Evolutionary conservation across 2,113 vertebrate genomes (phyloP), one percentile per base, ranked within the genome.

Genomic region (Tretioscincus oriximinensis): DNA sequence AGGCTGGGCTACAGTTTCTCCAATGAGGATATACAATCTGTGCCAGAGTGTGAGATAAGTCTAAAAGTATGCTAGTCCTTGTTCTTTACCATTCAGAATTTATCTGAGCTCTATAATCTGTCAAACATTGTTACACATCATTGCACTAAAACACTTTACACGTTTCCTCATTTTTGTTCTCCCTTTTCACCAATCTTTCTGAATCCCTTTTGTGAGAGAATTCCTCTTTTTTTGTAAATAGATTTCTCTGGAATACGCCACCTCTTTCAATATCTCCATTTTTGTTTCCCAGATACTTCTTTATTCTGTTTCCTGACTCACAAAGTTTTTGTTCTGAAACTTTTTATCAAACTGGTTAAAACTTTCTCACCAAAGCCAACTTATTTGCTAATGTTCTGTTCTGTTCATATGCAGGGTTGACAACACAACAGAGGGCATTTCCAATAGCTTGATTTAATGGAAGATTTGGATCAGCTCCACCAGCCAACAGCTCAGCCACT

Each of bases 391-490:
- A 35, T 18, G 60, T 86, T 41, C 87, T 90, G 29, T 82, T 86
- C 1, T 81, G 84, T 78, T 94, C 90, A 16, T 96, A 97, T 81
- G 72, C 80, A 83, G 95, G 83, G 87, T 96, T 97, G 20, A 85
- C 88, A 20, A 93, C 90, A 0, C 95, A 91, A 77, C 97, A 97
- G 29, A 98, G 88, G 5, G 96, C 95, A 0, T 88, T 97, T 88
- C 96, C 95, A 82, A 97, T 67, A 47, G 82, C 87, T 14, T 16
- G 72, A 64, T 93, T 91, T 73, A 98, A 92, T 0, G 85, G 90
- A 49, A 96, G 85, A 90, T 97, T 97, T 45, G 96, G 96, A 87
- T 98, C 93, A 2, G 96, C 96, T 1, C 96, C 95, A 0, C 84
- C 86, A 2, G 92, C 91, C 83, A 98, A 80, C 31, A 98, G 95